Evolutionary conservation across 2,888 invertebrate species (phyloP).

Genomic region (Tetheella fluctuosa): DNA sequence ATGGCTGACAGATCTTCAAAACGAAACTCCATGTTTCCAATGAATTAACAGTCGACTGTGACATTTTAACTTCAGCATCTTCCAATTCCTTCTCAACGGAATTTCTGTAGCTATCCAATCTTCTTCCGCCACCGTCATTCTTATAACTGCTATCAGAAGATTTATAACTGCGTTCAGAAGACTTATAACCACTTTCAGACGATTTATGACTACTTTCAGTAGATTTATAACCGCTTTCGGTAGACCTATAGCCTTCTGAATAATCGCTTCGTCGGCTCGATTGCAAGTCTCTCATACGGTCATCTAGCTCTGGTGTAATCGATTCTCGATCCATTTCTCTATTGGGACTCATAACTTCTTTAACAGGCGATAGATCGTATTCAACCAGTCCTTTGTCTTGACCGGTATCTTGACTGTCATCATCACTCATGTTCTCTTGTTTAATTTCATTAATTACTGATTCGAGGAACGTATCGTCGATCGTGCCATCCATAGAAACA

Average conservation of each 20-base stretch:
- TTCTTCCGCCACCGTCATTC: conserved; percentile 14
- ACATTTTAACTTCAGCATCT: conserved; percentile 49
- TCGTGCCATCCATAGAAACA: conserved; percentile 56
- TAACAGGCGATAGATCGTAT: conserved; percentile 71
- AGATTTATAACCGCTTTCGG: conserved; percentile 55
- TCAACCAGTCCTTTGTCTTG: conserved; percentile 74
- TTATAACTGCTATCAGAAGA: conserved; percentile 21
- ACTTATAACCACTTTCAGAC: conserved; percentile 17
- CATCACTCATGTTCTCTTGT: conserved; percentile 67
- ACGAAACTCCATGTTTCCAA: conserved; percentile 78
- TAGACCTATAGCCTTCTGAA: conserved; percentile 59
- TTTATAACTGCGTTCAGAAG: conserved; percentile 22
- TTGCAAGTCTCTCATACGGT: conserved; percentile 47
- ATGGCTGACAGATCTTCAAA: conserved; percentile 75
- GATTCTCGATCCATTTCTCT: conserved; percentile 41
- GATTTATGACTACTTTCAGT: conserved; percentile 52
- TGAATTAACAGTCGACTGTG: conserved; percentile 64
- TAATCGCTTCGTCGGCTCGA: conserved; percentile 54
- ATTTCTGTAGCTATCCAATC: conserved; percentile 25
- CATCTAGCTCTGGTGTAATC: conserved; percentile 69
- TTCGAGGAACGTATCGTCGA: conserved; percentile 73
- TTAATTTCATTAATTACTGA: conserved; percentile 78
- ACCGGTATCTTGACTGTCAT: conserved; percentile 37
- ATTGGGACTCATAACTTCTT: conserved; percentile 44
- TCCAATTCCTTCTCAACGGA: conserved; percentile 61